Evolutionary conservation across 2,888 invertebrate genomes (phyloP).

Genomic region (Torymus texanus): DNA sequence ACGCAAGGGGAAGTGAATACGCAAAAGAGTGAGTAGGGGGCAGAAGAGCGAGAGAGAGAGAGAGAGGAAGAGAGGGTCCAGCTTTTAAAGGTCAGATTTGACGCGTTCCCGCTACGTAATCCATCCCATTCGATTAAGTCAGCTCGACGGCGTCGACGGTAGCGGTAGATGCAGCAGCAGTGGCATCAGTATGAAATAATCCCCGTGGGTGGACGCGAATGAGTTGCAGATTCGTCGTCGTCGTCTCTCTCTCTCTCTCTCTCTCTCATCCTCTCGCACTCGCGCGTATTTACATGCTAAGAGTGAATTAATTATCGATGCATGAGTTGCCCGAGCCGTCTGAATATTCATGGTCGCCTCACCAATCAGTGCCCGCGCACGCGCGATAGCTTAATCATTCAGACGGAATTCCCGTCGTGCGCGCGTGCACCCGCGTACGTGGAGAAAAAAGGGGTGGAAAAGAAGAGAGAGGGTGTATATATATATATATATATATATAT

Average conservation of each 20-base stretch:
- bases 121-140: constrained; percentile 40
- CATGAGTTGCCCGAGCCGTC: constrained; percentile 60
- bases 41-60: neutral
- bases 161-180: too few relatives aligned
- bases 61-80: neutral
- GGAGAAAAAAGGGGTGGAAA: neutral
- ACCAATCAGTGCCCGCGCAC: constrained; percentile 48
- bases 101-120: constrained; percentile 11
- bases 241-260: constrained; percentile 9
- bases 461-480: too few relatives aligned
- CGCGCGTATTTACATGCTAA: constrained; percentile 60
- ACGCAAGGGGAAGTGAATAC: too few relatives aligned
- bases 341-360: constrained; percentile 64
- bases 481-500: too few relatives aligned
- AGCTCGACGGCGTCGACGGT: neutral
- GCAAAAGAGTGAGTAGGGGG: neutral
- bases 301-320: constrained; percentile 65
- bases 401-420: constrained; percentile 21
- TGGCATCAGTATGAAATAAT: constrained; percentile 25
- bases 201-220: constrained; percentile 45
- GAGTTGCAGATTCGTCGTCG: constrained; percentile 55
- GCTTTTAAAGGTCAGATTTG: constrained; percentile 32
- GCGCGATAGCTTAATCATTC: constrained; percentile 48
- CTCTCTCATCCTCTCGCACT: neutral
- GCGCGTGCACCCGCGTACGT: neutral